phyloP scores from a whole-genome alignment of 1,140 invertebrate genomes.

The Wasmannia auropunctata region DNA sequence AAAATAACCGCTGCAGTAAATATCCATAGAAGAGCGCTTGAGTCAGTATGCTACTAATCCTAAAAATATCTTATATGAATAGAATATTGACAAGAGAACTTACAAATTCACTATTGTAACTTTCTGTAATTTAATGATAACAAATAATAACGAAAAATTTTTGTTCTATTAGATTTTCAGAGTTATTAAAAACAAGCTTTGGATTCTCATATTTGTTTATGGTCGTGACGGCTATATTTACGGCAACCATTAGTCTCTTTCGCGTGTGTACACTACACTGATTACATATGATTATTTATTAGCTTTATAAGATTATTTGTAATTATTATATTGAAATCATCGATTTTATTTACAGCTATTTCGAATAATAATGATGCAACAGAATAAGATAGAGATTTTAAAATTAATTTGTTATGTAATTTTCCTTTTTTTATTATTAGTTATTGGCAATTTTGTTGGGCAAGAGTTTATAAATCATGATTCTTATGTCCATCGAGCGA shows the following conservation, averaged over 20 bases:
- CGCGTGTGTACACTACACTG: background rate
- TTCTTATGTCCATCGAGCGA: background rate
- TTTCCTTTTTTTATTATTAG: background rate
- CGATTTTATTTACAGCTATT: slow-evolving; percentile 16
- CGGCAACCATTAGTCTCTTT: background rate
- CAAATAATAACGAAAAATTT: background rate
- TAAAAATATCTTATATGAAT: background rate
- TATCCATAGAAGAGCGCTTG: slow-evolving; percentile 2
- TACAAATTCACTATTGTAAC: background rate
- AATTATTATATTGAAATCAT: background rate
- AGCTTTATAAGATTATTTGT: background rate
- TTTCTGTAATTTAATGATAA: background rate
- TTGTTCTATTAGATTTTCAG: slow-evolving; percentile 3
- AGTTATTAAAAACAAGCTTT: slow-evolving; percentile 2
- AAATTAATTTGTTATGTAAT: background rate
- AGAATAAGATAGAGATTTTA: background rate
- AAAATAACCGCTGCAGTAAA: slow-evolving; percentile 17
- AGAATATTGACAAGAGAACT: background rate
- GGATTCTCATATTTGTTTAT: background rate
- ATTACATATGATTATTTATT: background rate
- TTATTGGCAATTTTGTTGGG: slow-evolving; percentile 12
- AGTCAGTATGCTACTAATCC: slow-evolving; percentile 21
- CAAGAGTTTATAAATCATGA: slow-evolving; percentile 22
- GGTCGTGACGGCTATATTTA: background rate
- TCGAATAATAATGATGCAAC: slow-evolving; percentile 13